Percentiles rank a stretch among this genome's conserved stretches.
phyloP scores from a whole-genome alignment of 2,113 vertebrate species.

The Zeus faber region DNA sequence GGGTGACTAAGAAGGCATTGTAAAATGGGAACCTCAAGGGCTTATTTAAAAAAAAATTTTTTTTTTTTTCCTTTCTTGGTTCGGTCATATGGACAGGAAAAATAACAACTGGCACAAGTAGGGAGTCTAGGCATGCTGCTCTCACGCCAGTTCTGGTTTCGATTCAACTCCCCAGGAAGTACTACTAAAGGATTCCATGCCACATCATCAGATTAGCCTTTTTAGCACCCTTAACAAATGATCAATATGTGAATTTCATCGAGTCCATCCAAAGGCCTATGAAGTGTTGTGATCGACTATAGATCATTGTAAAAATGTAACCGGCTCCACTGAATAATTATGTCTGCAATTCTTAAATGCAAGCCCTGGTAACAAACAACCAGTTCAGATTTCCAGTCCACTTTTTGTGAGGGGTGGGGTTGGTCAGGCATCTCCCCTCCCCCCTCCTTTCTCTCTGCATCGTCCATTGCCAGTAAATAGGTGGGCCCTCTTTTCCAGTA shows the following conservation, averaged over 20 bases:
- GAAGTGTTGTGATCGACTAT: too few species aligned
- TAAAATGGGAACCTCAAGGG: not conserved
- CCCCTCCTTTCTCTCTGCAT: conserved; percentile 18
- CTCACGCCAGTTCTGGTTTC: conserved; percentile 31
- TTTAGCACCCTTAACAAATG: too few species aligned
- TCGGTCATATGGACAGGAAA: conserved; percentile 42
- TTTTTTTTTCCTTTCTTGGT: conserved; percentile 29
- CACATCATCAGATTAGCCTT: not conserved
- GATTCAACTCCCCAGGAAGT: conserved; percentile 3
- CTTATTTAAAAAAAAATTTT: conserved; percentile 1
- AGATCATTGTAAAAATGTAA: too few species aligned
- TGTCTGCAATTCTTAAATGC: conserved; percentile 1
- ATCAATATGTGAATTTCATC: too few species aligned
- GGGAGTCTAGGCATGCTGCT: conserved; percentile 22
- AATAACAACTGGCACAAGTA: conserved; percentile 35
- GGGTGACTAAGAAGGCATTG: conserved; percentile 27
- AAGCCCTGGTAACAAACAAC: conserved; percentile 16
- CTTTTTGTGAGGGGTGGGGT: not conserved
- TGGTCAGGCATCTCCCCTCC: not conserved
- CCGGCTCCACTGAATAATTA: too few species aligned
- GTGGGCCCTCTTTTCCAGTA: conserved; percentile 62
- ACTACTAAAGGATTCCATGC: not conserved
- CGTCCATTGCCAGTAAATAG: conserved; percentile 60
- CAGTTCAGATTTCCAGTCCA: conserved; percentile 19
- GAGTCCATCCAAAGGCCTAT: too few species aligned